Conservation (phyloP, 2,113 vertebrate genomes). For the Malaclemys terrapin region DNA sequence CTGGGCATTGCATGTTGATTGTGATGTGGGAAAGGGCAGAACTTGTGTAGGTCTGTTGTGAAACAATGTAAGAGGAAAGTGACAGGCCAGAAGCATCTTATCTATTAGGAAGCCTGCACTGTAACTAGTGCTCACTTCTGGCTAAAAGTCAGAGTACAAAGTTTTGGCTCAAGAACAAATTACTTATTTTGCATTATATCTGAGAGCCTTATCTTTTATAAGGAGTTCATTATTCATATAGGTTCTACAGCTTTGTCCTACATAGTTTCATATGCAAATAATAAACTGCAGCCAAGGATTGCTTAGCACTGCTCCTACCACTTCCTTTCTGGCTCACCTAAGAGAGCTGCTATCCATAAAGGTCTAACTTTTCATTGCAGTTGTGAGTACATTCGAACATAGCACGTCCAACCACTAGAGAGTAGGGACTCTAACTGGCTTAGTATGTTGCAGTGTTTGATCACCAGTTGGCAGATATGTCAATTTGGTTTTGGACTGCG, state of each 20-base stretch:
- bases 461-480: neutral
- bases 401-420: neutral
- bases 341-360: neutral
- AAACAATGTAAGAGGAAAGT: neutral
- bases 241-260: neutral
- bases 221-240: neutral
- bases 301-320: neutral
- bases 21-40: neutral
- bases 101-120: neutral
- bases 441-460: neutral
- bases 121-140: neutral
- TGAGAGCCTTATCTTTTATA: neutral
- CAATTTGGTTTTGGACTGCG: neutral
- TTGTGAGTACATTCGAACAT: slow-evolving; percentile 19
- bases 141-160: neutral
- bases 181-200: neutral
- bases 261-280: neutral
- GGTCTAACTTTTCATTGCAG: neutral
- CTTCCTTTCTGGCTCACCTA: neutral
- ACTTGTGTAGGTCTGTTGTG: neutral
- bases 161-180: neutral
- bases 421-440: neutral
- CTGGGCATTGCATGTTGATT: neutral
- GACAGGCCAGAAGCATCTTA: neutral
- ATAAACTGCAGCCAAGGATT: neutral